Evolutionary conservation across 2,888 invertebrate genomes (phyloP).

Genomic region (Lepidonotus clava): DNA sequence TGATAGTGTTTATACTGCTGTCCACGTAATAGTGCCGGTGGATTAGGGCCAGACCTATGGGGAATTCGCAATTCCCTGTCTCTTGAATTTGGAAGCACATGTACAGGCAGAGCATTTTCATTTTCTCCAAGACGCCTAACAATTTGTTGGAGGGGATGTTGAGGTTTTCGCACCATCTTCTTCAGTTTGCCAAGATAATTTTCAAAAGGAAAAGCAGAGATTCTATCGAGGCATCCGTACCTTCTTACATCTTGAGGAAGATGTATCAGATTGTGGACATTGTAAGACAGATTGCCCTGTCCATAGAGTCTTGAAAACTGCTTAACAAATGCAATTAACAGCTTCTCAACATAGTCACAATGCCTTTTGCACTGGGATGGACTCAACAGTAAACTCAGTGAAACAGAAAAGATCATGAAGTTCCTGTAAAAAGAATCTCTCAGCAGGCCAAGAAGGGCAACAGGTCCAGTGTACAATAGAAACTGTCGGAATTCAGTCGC

Average conservation of each 20-base stretch:
- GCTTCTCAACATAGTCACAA: conserved; percentile 15
- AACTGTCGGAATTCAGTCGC: conserved; percentile 14
- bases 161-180: not conserved
- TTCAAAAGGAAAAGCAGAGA: conserved; percentile 12
- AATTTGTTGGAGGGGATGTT: not conserved
- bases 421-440: not conserved
- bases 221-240: not conserved
- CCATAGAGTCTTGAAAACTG: not conserved
- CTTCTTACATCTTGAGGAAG: not conserved
- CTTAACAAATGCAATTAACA: not conserved
- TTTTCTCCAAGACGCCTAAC: not conserved
- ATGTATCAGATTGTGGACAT: not conserved
- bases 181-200: conserved; percentile 7
- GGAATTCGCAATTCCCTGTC: not conserved
- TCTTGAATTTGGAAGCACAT: not conserved
- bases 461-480: conserved; percentile 18
- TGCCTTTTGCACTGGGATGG: not conserved
- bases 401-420: conserved; percentile 1
- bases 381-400: not conserved
- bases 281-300: too few species aligned
- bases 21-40: not conserved
- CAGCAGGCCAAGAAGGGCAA: not conserved
- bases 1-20: conserved; percentile 4
- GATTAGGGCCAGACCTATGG: not conserved
- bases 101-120: not conserved